Evolutionary conservation across 2,113 vertebrate genomes (phyloP).

Genomic region (Aphyosemion australe): DNA sequence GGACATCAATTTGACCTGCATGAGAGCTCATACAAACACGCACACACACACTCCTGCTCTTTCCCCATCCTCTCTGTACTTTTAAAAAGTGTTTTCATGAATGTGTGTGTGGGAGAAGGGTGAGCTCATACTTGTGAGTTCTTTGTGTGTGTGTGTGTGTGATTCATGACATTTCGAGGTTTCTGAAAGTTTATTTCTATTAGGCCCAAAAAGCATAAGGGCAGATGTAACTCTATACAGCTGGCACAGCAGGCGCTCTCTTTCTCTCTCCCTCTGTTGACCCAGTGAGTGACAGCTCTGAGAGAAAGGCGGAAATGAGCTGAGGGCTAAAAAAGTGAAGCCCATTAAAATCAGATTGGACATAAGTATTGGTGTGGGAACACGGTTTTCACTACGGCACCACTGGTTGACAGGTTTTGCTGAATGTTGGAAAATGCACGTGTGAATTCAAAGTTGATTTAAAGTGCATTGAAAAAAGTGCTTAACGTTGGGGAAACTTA

Average conservation of each 20-base stretch:
- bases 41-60: neutral
- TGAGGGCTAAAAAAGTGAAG: slow-evolving; percentile 66
- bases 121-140: slow-evolving; percentile 23
- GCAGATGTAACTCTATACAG: slow-evolving; percentile 73
- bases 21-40: slow-evolving; percentile 31
- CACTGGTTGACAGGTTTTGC: slow-evolving; percentile 32
- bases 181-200: slow-evolving; percentile 68
- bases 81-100: neutral
- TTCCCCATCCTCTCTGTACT: slow-evolving; percentile 1
- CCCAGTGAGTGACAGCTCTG: slow-evolving; percentile 73
- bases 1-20: slow-evolving; percentile 60
- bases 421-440: slow-evolving; percentile 10
- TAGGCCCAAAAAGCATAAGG: slow-evolving; percentile 57
- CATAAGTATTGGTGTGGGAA: slow-evolving; percentile 71
- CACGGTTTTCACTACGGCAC: slow-evolving; percentile 51
- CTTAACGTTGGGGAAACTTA: neutral
- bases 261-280: slow-evolving; percentile 57
- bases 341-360: slow-evolving; percentile 74
- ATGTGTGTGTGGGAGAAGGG: slow-evolving; percentile 27
- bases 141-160: slow-evolving; percentile 37
- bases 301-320: slow-evolving; percentile 75
- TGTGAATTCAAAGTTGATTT: neutral
- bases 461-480: slow-evolving; percentile 3
- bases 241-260: slow-evolving; percentile 68
- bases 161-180: slow-evolving; percentile 52